Evolutionary conservation across 2,888 invertebrate genomes (phyloP).

Genomic region (Eilema caniola): DNA sequence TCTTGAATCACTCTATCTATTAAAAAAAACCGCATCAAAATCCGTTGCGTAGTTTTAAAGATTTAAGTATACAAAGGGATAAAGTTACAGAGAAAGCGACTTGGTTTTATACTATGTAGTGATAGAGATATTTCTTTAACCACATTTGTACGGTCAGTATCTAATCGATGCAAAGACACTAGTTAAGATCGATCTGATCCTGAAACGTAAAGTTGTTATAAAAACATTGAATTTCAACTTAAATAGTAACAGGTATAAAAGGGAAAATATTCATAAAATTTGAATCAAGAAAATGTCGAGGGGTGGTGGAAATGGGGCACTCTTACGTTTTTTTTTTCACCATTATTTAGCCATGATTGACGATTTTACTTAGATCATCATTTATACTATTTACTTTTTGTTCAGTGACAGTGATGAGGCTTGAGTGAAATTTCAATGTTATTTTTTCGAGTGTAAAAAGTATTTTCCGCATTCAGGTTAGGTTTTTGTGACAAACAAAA

Average conservation of each 20-base stretch:
- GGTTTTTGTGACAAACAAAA: neutral
- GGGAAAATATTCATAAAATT: neutral
- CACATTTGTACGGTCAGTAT: too few species aligned
- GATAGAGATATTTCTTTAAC: too few species aligned
- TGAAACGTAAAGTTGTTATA: neutral
- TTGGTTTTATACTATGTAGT: too few species aligned
- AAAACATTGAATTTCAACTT: neutral
- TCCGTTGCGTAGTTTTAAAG: too few species aligned
- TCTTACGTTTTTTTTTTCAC: neutral
- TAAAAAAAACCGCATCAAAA: too few species aligned
- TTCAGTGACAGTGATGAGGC: neutral
- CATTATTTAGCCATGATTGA: conserved; percentile 10
- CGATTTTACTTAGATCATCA: conserved; percentile 14
- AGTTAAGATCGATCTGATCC: too few species aligned
- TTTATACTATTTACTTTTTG: conserved; percentile 7
- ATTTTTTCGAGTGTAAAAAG: neutral
- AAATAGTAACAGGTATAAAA: neutral
- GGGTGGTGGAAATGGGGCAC: neutral
- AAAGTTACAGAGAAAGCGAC: too few species aligned
- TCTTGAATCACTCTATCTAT: too few species aligned
- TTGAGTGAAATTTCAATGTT: neutral
- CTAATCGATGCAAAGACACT: too few species aligned
- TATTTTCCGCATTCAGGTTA: neutral
- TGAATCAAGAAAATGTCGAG: neutral
- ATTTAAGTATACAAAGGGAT: too few species aligned